Evolutionary conservation across 2,888 invertebrate species (phyloP).

Genomic region (Zaprionus obscuricornis): DNA sequence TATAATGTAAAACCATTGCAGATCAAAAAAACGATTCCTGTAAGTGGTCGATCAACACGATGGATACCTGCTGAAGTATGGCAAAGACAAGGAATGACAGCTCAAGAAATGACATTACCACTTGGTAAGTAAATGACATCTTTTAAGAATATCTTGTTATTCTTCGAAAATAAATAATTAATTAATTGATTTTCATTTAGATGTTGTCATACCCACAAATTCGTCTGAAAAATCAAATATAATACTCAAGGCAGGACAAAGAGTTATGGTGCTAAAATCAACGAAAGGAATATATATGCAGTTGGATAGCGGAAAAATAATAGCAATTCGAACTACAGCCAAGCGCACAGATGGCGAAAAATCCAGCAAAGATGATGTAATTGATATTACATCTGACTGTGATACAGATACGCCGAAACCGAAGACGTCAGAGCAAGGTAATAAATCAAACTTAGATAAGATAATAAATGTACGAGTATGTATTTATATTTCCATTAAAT

Average conservation of each 20-base stretch:
- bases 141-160: too few species aligned
- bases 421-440: slow-evolving; percentile 57
- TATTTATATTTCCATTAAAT: background rate
- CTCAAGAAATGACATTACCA: slow-evolving; percentile 96
- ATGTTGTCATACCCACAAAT: slow-evolving; percentile 96
- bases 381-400: slow-evolving; percentile 79
- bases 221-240: slow-evolving; percentile 95
- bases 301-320: slow-evolving; percentile 96
- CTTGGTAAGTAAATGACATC: slow-evolving; percentile 85
- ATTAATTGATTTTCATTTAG: slow-evolving; percentile 81
- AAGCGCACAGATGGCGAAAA: slow-evolving; percentile 74
- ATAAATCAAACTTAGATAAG: background rate
- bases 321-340: slow-evolving; percentile 89
- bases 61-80: slow-evolving; percentile 96
- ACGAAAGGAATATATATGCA: slow-evolving; percentile 98
- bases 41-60: slow-evolving; percentile 84
- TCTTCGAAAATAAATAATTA: too few species aligned
- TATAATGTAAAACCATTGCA: slow-evolving; percentile 93
- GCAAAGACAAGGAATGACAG: slow-evolving; percentile 97
- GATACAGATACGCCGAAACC: slow-evolving; percentile 63
- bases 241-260: slow-evolving; percentile 95
- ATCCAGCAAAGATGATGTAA: slow-evolving; percentile 72
- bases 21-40: slow-evolving; percentile 84
- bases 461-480: background rate
- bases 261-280: slow-evolving; percentile 96